Base-by-base conservation (phyloP, 2,113 vertebrate genomes). In the Forbesichthys papilliferus region DNA sequence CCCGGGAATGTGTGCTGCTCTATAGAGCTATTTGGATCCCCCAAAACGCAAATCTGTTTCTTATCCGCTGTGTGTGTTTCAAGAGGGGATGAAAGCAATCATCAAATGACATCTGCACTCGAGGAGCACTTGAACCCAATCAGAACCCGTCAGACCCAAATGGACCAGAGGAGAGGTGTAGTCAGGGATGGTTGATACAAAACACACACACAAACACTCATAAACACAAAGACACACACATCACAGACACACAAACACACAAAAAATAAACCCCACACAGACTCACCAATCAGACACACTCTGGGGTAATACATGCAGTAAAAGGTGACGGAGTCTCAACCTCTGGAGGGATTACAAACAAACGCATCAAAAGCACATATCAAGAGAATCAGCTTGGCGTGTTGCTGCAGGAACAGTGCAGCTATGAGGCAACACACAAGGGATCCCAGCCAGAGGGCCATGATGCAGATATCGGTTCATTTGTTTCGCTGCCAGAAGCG, bases 61-160 rank as follows among this genome's bases (percentile, higher is more conserved):
- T 85, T 84, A 88, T 88, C 85, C 66, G 57, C 80, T 69, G 79
- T 73, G 36, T 79, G 75, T 82, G 85, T 89, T 88, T 84, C 84
- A 82, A 77, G 71, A 58, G 49, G 16, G 85, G 77, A 79, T 83
- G 78, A 88, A 88, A 82, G 78, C 85, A 87, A 87, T 88, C 85
- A 88, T 87, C 69, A 80, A 83, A 87, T 77, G 66, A 83, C 81
- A 87, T 89, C 87, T 80, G 78, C 65, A 79, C 81, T 79, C 54
- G 27, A 72, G 78, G 64, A 84, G 80, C 78, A 75, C 83, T 88
- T 89, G 88, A 89, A 88, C 85, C 85, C 86, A 87, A 88, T 91
- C 86, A 84, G 68, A 68, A 80, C 42, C 80, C 13, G 73, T 86
- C 85, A 85, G 82, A 75, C 73, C 72, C 71, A 86, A 88, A 87